Conservation (phyloP, 2,888 invertebrate species). For the Busseola fusca region DNA sequence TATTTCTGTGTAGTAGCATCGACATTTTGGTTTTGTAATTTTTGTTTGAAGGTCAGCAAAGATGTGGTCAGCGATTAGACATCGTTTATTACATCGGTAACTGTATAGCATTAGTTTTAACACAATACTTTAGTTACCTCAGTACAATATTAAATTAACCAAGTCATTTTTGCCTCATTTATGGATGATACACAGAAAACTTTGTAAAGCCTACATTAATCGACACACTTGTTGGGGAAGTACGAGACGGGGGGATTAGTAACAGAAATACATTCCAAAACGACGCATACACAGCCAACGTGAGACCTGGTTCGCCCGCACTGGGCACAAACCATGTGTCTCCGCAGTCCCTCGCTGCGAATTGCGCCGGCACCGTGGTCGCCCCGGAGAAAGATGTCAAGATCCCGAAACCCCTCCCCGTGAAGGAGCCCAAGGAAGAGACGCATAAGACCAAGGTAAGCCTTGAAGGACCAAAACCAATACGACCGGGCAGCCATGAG, state of each 20-base stretch:
- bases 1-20: slow-evolving; percentile 24
- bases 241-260: slow-evolving; percentile 38
- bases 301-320: slow-evolving; percentile 80
- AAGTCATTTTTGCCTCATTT: slow-evolving; percentile 18
- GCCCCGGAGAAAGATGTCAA: slow-evolving; percentile 62
- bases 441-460: slow-evolving; percentile 64
- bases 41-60: slow-evolving; percentile 56
- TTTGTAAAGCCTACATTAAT: slow-evolving; percentile 51
- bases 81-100: slow-evolving; percentile 58
- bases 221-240: slow-evolving; percentile 42
- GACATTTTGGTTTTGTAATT: slow-evolving; percentile 53
- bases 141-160: slow-evolving; percentile 43
- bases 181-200: slow-evolving; percentile 49
- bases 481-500: slow-evolving; percentile 49
- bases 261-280: slow-evolving; percentile 51
- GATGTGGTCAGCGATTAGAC: slow-evolving; percentile 60
- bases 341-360: slow-evolving; percentile 69
- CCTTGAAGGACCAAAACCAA: slow-evolving; percentile 58
- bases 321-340: slow-evolving; percentile 65
- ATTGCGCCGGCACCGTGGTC: slow-evolving; percentile 60
- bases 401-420: slow-evolving; percentile 63
- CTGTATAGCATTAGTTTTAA: slow-evolving; percentile 41
- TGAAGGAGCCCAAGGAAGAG: slow-evolving; percentile 61
- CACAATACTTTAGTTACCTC: slow-evolving; percentile 40
- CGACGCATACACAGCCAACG: slow-evolving; percentile 72